Base-by-base conservation (phyloP, 1,140 invertebrate genomes). In the Oryctes rhinoceros region DNA sequence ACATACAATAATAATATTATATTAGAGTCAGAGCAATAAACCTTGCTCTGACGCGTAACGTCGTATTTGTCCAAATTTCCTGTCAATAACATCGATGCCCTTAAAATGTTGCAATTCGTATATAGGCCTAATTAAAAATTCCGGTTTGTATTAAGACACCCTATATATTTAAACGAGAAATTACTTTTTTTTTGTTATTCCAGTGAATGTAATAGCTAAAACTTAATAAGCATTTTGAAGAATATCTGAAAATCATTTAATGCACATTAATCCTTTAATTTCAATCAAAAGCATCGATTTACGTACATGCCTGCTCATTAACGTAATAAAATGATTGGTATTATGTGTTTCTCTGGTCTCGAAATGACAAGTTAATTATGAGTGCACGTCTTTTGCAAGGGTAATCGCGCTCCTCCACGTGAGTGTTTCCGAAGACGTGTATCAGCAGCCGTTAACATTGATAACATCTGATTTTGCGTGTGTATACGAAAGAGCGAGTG, bases 381-480 rank as follows among this genome's bases (percentile, higher is more conserved):
- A 59, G 24, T 37, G 24, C 18, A 5, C 35, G 24, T 71, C 65
- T 71, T 71, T 71, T 37, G 65, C 65, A 44, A 1, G 18, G 11
- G 13, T 30, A 37, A 71, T 71, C 65, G 65, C 20, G 65, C 13
- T 37, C 24, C 24, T 37, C 65, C 35, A 71, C 65, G 24, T 71
- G 65, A 71, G 65, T 71, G 35, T 35, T 71, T 35, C 65, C 65
- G 65, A 71, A 71, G 65, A 71, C 65, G 65, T 71, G 65, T 71
- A 37, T 71, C 65, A 71, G 65, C 65, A 37, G 65, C 65, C 65
- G 65, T 71, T 71, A 71, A 30, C 65, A 37, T 71, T 37, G 65
- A 71, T 71, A 71, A 71, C 65, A 71, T 71, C 65, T 71, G 65
- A 71, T 71, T 71, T 71, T 24, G 65, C 65, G 65, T 35, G 65